phyloP scores from a whole-genome alignment of 1,140 invertebrate species.

The Zaprionus capensis region DNA sequence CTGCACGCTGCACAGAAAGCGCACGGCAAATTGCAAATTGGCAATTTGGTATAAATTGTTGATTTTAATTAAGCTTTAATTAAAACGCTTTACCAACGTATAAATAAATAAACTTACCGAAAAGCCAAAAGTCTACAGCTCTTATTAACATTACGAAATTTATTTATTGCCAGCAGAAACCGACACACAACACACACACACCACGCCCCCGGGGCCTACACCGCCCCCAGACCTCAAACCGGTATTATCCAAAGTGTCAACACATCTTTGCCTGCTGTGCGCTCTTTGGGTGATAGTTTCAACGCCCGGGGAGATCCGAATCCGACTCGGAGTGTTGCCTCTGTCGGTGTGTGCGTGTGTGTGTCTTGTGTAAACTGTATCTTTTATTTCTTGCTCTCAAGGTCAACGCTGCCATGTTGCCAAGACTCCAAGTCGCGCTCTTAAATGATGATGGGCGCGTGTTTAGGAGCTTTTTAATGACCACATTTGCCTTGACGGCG shows the following conservation, averaged over 20 bases:
- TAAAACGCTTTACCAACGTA: slow-evolving; percentile 63
- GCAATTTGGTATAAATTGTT: slow-evolving; percentile 71
- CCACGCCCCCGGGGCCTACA: background rate
- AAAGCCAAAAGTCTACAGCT: slow-evolving; percentile 20
- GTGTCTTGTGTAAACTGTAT: slow-evolving; percentile 40
- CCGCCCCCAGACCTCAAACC: slow-evolving; percentile 44
- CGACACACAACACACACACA: background rate
- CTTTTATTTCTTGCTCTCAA: slow-evolving; percentile 14
- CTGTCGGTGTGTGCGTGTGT: background rate
- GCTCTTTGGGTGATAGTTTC: slow-evolving; percentile 18
- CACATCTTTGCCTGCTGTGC: slow-evolving; percentile 30
- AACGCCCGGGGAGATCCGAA: slow-evolving; percentile 21
- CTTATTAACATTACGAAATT: slow-evolving; percentile 34
- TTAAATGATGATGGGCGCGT: slow-evolving; percentile 25
- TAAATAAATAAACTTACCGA: slow-evolving; percentile 58
- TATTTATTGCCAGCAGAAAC: slow-evolving; percentile 12
- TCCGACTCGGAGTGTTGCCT: slow-evolving; percentile 22
- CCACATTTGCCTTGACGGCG: slow-evolving; percentile 40
- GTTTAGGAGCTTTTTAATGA: slow-evolving; percentile 42
- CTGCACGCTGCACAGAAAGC: slow-evolving; percentile 8
- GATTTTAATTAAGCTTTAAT: slow-evolving; percentile 80
- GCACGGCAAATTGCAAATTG: slow-evolving; percentile 60
- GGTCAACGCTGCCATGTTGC: slow-evolving; percentile 21
- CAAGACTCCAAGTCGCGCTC: slow-evolving; percentile 19
- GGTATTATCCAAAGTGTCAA: slow-evolving; percentile 52